Conservation (phyloP, 2,888 invertebrate species). For the Ferrisia virgata region DNA sequence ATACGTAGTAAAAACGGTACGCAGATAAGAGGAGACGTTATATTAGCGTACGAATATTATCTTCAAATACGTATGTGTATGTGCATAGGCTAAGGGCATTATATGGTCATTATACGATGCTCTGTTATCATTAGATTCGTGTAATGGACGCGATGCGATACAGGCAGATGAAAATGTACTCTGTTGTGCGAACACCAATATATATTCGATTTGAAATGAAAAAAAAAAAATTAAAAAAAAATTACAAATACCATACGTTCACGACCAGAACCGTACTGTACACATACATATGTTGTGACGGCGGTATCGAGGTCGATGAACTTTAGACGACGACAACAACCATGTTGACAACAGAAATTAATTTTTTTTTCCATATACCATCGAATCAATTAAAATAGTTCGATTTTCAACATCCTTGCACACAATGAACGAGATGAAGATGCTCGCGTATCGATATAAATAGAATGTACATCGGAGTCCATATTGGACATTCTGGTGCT, state of each 20-base stretch:
- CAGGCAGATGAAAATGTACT: not conserved
- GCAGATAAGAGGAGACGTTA: not conserved
- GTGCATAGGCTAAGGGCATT: not conserved
- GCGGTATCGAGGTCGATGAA: not conserved
- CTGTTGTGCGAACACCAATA: not conserved
- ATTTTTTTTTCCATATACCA: not conserved
- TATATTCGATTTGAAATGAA: not conserved
- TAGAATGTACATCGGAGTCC: no score
- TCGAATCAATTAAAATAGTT: not conserved
- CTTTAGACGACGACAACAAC: not conserved
- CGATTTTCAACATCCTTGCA: not conserved
- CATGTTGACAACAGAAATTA: not conserved
- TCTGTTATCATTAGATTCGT: not conserved
- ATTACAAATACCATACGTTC: not conserved
- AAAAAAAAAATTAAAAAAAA: no score
- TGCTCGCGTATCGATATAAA: no score
- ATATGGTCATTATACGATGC: not conserved
- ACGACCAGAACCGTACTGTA: not conserved
- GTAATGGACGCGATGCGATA: no score
- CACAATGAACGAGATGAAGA: no score
- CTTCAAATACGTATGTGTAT: no score
- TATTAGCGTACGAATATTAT: not conserved
- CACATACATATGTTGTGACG: not conserved
- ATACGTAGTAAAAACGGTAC: conserved; percentile 1
- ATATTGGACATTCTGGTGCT: no score